These are phyloP conservation scores for Aphelocoma coerulescens DNA, from an alignment of 2,113 vertebrate species.

Conservation along the genomic window DNA sequence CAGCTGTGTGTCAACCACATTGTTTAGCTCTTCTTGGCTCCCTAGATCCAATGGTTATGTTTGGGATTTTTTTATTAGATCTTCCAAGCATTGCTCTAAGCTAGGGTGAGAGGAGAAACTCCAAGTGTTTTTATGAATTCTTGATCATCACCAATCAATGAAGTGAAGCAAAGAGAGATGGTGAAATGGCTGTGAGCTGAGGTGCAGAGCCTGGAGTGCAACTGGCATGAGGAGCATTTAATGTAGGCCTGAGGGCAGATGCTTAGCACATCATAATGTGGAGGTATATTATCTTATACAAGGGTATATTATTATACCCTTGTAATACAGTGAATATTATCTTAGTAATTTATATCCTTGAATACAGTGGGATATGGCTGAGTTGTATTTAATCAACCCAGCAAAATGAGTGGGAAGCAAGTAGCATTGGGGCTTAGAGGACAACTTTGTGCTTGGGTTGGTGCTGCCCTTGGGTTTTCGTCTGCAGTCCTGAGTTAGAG, in stretches of 20 bases:
- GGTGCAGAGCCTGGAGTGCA: neutral
- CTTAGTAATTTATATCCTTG: no score
- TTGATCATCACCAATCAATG: neutral
- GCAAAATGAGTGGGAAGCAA: neutral
- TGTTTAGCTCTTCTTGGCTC: neutral
- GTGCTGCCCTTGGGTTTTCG: neutral
- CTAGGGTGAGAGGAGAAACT: neutral
- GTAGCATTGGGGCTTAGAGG: neutral
- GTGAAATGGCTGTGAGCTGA: neutral
- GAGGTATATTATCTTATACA: neutral
- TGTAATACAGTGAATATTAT: neutral
- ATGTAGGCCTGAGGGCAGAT: neutral
- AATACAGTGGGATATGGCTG: neutral
- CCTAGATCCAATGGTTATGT: neutral
- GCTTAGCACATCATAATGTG: fast-evolving
- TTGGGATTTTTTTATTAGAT: neutral
- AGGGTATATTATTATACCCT: neutral
- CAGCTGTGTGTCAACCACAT: neutral
- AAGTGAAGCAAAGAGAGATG: neutral
- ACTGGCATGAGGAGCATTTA: fast-evolving
- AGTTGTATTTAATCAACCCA: neutral
- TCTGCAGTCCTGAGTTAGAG: neutral
- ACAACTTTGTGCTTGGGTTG: neutral
- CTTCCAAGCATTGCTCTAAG: neutral
- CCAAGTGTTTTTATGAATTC: neutral